Base-by-base conservation (phyloP, 2,113 vertebrate genomes). In the Macrotis lagotis region DNA sequence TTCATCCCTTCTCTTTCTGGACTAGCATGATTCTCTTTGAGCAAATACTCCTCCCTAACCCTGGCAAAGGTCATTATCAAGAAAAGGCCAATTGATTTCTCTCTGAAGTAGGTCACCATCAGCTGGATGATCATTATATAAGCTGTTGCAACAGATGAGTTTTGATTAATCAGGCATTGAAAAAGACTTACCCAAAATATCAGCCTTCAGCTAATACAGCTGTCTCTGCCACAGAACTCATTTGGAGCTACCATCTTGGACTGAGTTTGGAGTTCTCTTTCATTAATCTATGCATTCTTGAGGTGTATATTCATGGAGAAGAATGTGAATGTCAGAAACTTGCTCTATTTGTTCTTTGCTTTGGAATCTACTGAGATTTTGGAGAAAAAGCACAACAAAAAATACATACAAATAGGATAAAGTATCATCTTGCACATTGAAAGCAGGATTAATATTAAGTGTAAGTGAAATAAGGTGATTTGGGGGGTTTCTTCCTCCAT, bases 121-220 rank as follows among this genome's bases (percentile, higher is more conserved):
- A 7, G 9, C 5, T 51, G 11, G 14, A 11, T 31, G 28, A 51
- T 44, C 24, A 11, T 19, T 28, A 2, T 52, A 44, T 24, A 59
- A 50, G 31, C 59, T 50, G 55, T 28, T 93, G 50, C 48, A 59
- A 91, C 59, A 26, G 14, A 0, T 44, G 48, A 31, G 2, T 8
- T 2, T 52, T 6, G 31, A 44, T 74, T 19, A 8, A 28, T 19
- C 8, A 2, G 52, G 12, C 51, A 50, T 92, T 90, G 26, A 31
- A 47, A 89, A 25, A 90, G 10, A 10, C 0, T 22, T 3, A 25
- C 51, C 37, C 95, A 74, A 25, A 14, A 19, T 48, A 48, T 44
- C 89, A 9, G 0, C 11, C 6, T n/a, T 19, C 8, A 11, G 0
- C 22, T 92, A 48, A 37, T 28, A 0, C 26, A 19, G 14, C 59